Evolutionary conservation across 2,113 vertebrate genomes (phyloP), one percentile per base, ranked within the genome.

Genomic region (Spilogale gracilis): DNA sequence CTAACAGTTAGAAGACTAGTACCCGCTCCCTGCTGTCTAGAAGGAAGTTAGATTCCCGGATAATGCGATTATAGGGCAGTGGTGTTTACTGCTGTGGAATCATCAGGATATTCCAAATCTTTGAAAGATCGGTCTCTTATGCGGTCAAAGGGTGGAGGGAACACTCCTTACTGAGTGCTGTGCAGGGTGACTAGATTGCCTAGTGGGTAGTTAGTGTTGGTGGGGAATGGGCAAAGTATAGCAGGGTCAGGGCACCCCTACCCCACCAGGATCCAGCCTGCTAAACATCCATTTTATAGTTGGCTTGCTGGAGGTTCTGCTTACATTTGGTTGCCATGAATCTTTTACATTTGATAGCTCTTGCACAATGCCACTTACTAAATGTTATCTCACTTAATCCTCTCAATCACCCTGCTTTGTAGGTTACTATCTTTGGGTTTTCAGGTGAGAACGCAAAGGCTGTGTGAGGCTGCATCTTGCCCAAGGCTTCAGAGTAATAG

Each of bases 1-100:
- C 87, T 83, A 85, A 63, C 23, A 12, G 89, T 93, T 80, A 76
- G 63, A 91, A 91, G 89, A 87, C 56, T 12, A 56, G 32, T 52
- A 80, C 48, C n/a, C 91, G 78, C 20, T 78, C 58, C 48, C 76
- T 91, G 9, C 52, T 50, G 65, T 81, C 85, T 92, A 84, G 48
- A 91, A 95, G 38, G 63, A 97, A 94, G 87, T 93, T 80, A 88
- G 67, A 83, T 76, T 83, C 43, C 30, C 73, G 43, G 52, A 43
- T 63, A 89, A 95, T 87, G 6, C 3, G 73, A 86, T 95, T 92
- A 95, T 23, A 67, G 58, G 61, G 27, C 13, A 76, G 78, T 82
- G 12, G 45, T 79, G 21, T 91, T 95, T 80, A 85, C 25, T 65
- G 27, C 38, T 87, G 8, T 90, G 54, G 38, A 88, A 71, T 96